Conservation (phyloP, 2,797 vertebrate genomes). For the Eidolon dupreanum region DNA sequence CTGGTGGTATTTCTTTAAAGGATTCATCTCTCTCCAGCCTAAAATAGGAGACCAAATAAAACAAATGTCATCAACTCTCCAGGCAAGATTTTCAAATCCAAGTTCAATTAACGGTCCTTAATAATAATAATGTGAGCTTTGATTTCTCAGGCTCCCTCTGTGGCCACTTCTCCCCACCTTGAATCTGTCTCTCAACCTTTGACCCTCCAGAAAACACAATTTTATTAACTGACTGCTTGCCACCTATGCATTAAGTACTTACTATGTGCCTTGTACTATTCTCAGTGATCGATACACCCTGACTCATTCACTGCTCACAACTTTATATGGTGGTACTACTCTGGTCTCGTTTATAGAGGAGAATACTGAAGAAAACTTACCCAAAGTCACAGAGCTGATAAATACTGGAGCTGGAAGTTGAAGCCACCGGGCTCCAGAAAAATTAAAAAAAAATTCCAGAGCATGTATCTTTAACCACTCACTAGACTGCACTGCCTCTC, state of each 20-base stretch:
- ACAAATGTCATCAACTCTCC: neutral
- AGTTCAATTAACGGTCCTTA: neutral
- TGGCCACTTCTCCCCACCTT: neutral
- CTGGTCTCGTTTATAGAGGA: neutral
- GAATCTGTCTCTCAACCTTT: neutral
- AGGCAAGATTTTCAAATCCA: neutral
- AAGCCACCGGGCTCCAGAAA: neutral
- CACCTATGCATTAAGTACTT: neutral
- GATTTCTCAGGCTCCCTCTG: neutral
- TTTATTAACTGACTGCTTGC: neutral
- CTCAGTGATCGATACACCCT: neutral
- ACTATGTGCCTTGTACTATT: neutral
- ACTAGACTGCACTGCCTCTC: neutral
- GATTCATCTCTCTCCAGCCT: neutral
- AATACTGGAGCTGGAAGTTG: neutral
- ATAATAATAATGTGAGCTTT: neutral
- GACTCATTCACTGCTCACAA: neutral
- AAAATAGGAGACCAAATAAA: neutral
- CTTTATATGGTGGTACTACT: neutral
- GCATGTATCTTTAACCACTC: neutral
- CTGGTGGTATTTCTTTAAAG: neutral
- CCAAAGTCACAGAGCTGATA: neutral
- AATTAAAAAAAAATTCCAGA: neutral
- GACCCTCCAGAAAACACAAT: neutral
- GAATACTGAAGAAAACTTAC: neutral